Evolutionary conservation across 2,888 invertebrate genomes (phyloP).

Genomic region (Caenorhabditis sp.): DNA sequence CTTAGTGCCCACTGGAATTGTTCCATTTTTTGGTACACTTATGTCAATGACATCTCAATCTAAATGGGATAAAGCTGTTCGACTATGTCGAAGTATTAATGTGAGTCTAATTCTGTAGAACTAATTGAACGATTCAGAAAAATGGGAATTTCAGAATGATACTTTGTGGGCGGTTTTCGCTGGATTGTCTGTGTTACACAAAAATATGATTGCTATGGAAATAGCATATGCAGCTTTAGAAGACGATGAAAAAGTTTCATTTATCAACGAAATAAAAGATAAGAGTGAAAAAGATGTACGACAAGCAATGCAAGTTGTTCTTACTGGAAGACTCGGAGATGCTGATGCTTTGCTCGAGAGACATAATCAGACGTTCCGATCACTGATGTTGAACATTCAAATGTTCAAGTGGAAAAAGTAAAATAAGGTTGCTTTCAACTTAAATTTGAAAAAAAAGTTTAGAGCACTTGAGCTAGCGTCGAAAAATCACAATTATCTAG

Average conservation of each 20-base stretch:
- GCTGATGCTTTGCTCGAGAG: slow-evolving; percentile 89
- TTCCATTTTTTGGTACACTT: slow-evolving; percentile 87
- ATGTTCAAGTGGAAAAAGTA: slow-evolving; percentile 89
- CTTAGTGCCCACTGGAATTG: slow-evolving; percentile 88
- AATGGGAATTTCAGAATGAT: slow-evolving; percentile 77
- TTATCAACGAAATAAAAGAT: slow-evolving; percentile 76
- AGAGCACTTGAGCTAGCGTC: slow-evolving; percentile 89
- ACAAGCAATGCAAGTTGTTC: slow-evolving; percentile 84
- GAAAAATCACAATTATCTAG: slow-evolving; percentile 88
- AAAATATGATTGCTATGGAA: slow-evolving; percentile 93
- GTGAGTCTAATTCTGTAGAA: slow-evolving; percentile 84
- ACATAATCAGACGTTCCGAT: slow-evolving; percentile 86
- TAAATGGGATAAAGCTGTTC: slow-evolving; percentile 91
- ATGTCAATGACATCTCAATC: slow-evolving; percentile 85
- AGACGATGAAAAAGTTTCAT: slow-evolving; percentile 86
- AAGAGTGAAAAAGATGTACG: slow-evolving; percentile 83
- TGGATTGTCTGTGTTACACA: slow-evolving; percentile 91
- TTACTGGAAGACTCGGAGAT: slow-evolving; percentile 84
- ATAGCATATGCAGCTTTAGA: slow-evolving; percentile 95
- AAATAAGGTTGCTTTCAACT: too few relatives aligned
- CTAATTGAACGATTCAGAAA: too few relatives aligned
- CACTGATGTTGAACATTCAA: slow-evolving; percentile 88
- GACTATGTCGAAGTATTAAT: slow-evolving; percentile 88
- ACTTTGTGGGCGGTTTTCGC: slow-evolving; percentile 95
- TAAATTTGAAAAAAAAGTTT: too few relatives aligned